Evolutionary conservation across 2,888 invertebrate species (phyloP), one percentile per base, ranked within the genome.

Genomic region (Cylindroiulus punctatus): DNA sequence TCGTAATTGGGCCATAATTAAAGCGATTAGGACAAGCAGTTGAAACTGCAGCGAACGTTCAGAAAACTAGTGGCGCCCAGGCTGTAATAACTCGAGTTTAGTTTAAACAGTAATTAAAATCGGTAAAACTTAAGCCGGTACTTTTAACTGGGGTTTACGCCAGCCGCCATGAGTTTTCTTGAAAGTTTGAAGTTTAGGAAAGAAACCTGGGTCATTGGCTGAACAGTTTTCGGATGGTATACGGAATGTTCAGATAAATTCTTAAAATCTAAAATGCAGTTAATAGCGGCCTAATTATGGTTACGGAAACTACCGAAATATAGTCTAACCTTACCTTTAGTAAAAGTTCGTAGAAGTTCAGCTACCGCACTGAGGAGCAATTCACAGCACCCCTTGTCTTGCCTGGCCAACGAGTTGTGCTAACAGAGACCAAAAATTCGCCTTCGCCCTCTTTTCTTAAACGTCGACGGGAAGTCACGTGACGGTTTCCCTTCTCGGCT

Each of bases 391-490:
- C 47, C 47, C 47, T 47, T 47, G 47, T 47, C 47, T 47, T 47
- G 47, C 47, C 47, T 47, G 47, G 47, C 47, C 47, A 47, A 47
- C 47, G 47, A 47, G 47, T 47, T 47, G 47, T 47, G 47, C 47
- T 47, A 47, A 81, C 81, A 81, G 81, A 81, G 81, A 81, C 26
- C 81, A 81, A 26, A 81, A 32, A 30, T 81, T 32, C 22, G 26
- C 81, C 81, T 30, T 81, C 30, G 81, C 30, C 30, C 26, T 81
- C 26, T 81, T 32, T 81, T 81, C 32, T 30, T 30, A 81, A 81
- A 36, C 10, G 32, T 81, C 10, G 14, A 81, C 19, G 32, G 81
- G 81, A 81, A 81, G 32, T 81, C 81, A 81, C 81, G 81, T 81
- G 81, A 32, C 32, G 14, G 2, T 3, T 26, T 81, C 26, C 32